Base-by-base conservation (phyloP, 2,113 vertebrate species). In the Hassar affinis region DNA sequence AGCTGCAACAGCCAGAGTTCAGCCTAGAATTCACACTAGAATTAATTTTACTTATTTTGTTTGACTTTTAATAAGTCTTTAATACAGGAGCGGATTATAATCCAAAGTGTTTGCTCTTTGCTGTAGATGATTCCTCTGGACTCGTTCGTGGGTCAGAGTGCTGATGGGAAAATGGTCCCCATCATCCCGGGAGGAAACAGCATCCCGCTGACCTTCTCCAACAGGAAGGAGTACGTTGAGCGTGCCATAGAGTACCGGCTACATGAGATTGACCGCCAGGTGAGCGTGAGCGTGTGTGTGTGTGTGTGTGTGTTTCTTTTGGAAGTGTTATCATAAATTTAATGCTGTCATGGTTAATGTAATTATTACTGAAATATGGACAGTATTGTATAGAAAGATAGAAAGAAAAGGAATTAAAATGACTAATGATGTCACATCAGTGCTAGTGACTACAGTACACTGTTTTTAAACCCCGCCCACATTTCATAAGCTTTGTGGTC, bases 41-140 rank as follows among this genome's bases (percentile, higher is more conserved):
- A n/a, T n/a, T n/a, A n/a, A n/a, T n/a, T n/a, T n/a, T n/a, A n/a
- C n/a, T n/a, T n/a, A n/a, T n/a, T n/a, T n/a, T n/a, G n/a, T n/a
- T n/a, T n/a, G n/a, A n/a, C n/a, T n/a, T n/a, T n/a, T n/a, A 51
- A 14, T 51, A 12, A 1, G 0, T n/a, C 7, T 47, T 47, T 47
- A 47, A 47, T 9, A 47, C 11, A 47, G 45, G 45, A 47, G 11
- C 8, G 45, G n/a, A 47, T 47, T 47, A 47, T 6, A 47, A 47
- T 47, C 7, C 7, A 47, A 47, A 0, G 0, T n/a, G 0, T 20
- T 54, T 69, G 18, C 62, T 18, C 22, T 47, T 51, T 15, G 30
- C 33, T 80, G 8, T 83, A 95, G 95, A 95, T 95, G 95, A 95
- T 95, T 78, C 94, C 95, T 6, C 86, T 95, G 87, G 95, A 95